A percentile compares a stretch with the other conserved stretches of the same genome.
Evolutionary conservation across 2,888 invertebrate species (phyloP).

Genomic region (Amiota mariae): DNA sequence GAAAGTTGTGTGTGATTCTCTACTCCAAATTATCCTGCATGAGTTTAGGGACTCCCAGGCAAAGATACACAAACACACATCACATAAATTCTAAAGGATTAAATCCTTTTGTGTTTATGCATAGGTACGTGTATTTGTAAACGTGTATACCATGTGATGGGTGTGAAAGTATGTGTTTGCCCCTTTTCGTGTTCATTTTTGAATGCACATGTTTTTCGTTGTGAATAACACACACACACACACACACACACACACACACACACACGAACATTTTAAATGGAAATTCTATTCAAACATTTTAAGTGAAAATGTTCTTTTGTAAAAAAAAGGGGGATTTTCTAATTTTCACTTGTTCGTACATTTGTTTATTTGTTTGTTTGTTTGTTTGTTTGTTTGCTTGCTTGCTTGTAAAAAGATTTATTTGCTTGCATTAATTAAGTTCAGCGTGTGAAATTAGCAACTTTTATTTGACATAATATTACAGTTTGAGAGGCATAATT

Average conservation of each 20-base stretch:
- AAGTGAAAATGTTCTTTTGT: not conserved
- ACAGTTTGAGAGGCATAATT: no score
- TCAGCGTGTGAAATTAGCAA: no score
- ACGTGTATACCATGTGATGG: not conserved
- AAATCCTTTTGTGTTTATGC: no score
- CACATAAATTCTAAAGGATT: no score
- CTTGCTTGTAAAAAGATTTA: slow-evolving; percentile 17
- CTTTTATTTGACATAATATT: no score
- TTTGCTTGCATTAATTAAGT: slow-evolving; percentile 23
- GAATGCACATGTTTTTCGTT: not conserved
- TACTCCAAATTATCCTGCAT: no score
- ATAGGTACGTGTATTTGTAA: not conserved
- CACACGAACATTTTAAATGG: slow-evolving; percentile 1
- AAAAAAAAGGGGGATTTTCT: not conserved
- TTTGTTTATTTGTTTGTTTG: not conserved
- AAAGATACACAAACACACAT: no score
- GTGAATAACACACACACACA: no score
- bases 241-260: no score
- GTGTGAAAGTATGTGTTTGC: not conserved
- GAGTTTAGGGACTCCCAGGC: no score
- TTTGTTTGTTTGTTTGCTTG: slow-evolving; percentile 5
- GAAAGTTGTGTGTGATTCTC: no score
- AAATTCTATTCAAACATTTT: slow-evolving; percentile 1
- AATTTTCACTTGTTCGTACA: not conserved
- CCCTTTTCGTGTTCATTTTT: not conserved